Base-by-base conservation (phyloP, 1,140 invertebrate species). In the Meloidogyne exigua region DNA sequence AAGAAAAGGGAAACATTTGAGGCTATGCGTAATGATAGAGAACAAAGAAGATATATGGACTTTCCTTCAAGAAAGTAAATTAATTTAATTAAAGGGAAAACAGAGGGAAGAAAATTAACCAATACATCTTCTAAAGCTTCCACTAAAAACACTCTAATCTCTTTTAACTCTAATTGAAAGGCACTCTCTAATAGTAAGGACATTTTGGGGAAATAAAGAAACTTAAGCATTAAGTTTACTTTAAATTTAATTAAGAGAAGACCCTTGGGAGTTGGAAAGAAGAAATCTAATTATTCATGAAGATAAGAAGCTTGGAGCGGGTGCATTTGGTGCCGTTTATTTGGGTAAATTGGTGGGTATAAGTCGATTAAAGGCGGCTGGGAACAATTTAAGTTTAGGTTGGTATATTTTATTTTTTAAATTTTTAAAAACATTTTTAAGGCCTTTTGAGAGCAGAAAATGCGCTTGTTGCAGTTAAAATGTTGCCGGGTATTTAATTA, bases 381-480 rank as follows among this genome's bases (percentile, higher is more conserved):
- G 25, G 49, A 78, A 21, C 28, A 36, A 42, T 32, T 42, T 42
- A 68, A 73, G 21, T 64, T 15, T 57, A 2, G 49, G 49, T 57
- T 15, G 18, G 49, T 7, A n/a, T 57, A 9, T 57, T 57, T 57
- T 23, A 1, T 42, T 10, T 4, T 23, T 23, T 49, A 69, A 69
- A 39, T 18, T 18, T 44, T 32, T 32, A 32, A 28, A 4, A n/a
- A n/a, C n/a, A 26, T 72, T 44, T 26, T 72, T 64, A 80, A 87
- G 72, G 82, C 81, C 72, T 87, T 23, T 84, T 88, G 85, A 49
- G 86, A 32, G 85, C 85, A n/a, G 86, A 87, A 62, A 88, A 87
- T 76, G 85, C 83, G 32, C 62, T 81, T 13, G 88, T 89, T 39
- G 88, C 88, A n/a, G 87, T 89, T 10, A 89, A 89, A 81, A 87